Percentiles rank a stretch among this genome's conserved stretches.
These are phyloP conservation scores for Chloroclysta siterata DNA, from an alignment of 2,888 invertebrate species.

Conservation along the genomic window DNA sequence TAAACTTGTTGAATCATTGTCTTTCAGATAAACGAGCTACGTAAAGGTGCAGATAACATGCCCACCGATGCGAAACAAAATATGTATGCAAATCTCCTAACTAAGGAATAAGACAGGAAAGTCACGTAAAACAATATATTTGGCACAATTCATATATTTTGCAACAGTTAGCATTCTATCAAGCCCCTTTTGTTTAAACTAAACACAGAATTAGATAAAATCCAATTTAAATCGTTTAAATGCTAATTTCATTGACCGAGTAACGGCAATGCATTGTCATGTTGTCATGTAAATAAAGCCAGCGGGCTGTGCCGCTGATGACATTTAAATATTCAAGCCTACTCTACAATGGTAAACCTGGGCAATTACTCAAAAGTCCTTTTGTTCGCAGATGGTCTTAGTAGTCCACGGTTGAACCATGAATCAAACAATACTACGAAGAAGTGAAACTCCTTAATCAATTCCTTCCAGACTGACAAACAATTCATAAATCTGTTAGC, in stretches of 20 bases:
- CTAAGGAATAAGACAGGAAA: too few relatives aligned
- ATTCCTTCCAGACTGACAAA: background rate
- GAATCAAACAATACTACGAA: constrained; percentile 7
- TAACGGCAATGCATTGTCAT: constrained; percentile 29
- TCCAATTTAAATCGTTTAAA: constrained; percentile 35
- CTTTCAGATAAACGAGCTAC: too few relatives aligned
- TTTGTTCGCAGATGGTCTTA: constrained; percentile 47
- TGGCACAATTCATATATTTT: background rate
- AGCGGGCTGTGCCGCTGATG: constrained; percentile 26
- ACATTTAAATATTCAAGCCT: constrained; percentile 43
- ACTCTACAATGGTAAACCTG: constrained; percentile 41
- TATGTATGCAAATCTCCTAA: too few relatives aligned
- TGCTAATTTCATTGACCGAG: constrained; percentile 38
- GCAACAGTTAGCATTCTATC: background rate
- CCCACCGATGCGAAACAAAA: too few relatives aligned
- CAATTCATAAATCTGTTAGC: background rate
- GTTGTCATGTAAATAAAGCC: constrained; percentile 36
- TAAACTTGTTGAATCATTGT: too few relatives aligned
- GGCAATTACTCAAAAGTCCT: constrained; percentile 55
- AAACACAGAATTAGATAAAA: constrained; percentile 31
- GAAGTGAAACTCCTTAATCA: constrained; percentile 18
- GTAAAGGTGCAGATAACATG: too few relatives aligned
- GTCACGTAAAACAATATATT: too few relatives aligned
- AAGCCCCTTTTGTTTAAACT: constrained; percentile 4
- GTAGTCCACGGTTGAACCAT: constrained; percentile 32